A percentile compares a stretch with the other conserved stretches of the same genome.
Evolutionary conservation across 2,888 invertebrate species (phyloP).

Genomic region (Apomyelois bistriatella): DNA sequence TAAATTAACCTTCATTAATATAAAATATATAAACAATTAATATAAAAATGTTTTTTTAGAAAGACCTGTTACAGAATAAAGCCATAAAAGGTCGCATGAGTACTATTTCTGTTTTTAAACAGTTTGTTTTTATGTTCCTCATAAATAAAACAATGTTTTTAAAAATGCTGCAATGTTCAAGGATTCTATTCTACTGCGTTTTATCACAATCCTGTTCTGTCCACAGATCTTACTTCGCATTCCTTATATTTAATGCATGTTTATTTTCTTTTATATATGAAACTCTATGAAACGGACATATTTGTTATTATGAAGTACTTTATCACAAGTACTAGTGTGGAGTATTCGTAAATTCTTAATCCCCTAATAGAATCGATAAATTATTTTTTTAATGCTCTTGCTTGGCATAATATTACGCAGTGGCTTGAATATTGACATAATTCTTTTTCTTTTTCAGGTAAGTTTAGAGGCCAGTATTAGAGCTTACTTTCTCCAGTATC

Average conservation of each 20-base stretch:
- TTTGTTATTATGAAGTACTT: not conserved
- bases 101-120: conserved; percentile 6
- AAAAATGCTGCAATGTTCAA: not conserved
- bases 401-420: conserved; percentile 28
- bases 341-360: conserved; percentile 33
- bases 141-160: conserved; percentile 4
- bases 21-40: conserved; percentile 13
- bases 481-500: not conserved
- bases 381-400: conserved; percentile 23
- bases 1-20: conserved; percentile 19
- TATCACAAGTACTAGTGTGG: not conserved
- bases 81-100: not conserved
- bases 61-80: conserved; percentile 1
- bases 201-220: conserved; percentile 5
- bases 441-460: conserved; percentile 48
- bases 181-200: not conserved
- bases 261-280: not conserved
- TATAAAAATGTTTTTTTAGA: not conserved
- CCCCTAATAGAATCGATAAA: conserved; percentile 21
- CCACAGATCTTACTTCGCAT: not conserved
- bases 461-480: conserved; percentile 24
- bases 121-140: conserved; percentile 9
- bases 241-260: not conserved
- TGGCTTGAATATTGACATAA: conserved; percentile 33
- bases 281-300: not conserved